Base-by-base conservation (phyloP, 2,797 vertebrate genomes). In the Hydrophis major region DNA sequence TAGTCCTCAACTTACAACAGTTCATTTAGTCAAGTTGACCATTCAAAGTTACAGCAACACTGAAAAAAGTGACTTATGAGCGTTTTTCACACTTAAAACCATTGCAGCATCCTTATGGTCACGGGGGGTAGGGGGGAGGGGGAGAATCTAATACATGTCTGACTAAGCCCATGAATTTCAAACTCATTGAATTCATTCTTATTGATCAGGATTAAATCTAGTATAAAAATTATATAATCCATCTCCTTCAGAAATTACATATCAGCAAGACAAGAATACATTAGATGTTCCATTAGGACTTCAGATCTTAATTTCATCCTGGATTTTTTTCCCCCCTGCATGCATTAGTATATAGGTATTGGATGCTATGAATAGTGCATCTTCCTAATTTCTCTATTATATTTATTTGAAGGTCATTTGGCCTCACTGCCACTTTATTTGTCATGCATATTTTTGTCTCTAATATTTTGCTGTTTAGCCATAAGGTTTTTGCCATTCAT, bases 271-370 rank as follows among this genome's bases (percentile, higher is more conserved):
- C 37, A 83, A 83, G 37, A 83, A 47, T 47, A 83, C 74, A 83
- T 83, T 83, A 83, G 37, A 83, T 47, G 37, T 83, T 83, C 74
- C 74, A 83, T 83, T 83, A 83, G 18, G 74, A 47, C 37, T 83
- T 83, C 37, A 47, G 20, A 83, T 47, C 37, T 83, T 83, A 83
- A 83, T 47, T 83, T 83, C 37, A 47, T 47, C 74, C 18, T 83
- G 37, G 20, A 4, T 2, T 25, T 11, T 2, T 37, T 0, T 2
- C 0, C 0, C 3, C 37, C 37, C 20, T 0, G 20, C 37, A 12
- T 47, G 37, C 74, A 83, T 83, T 83, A 47, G 18, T 83, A 83
- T 83, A 47, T 47, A 83, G 4, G 74, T 83, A 83, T 83, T 2
- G 22, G 74, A 83, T 42, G 37, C 37, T 83, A 83, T 83, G 74